These are phyloP conservation scores for Drosophila simulans DNA, from an alignment of 1,140 invertebrate genomes.

Conservation along the genomic window DNA sequence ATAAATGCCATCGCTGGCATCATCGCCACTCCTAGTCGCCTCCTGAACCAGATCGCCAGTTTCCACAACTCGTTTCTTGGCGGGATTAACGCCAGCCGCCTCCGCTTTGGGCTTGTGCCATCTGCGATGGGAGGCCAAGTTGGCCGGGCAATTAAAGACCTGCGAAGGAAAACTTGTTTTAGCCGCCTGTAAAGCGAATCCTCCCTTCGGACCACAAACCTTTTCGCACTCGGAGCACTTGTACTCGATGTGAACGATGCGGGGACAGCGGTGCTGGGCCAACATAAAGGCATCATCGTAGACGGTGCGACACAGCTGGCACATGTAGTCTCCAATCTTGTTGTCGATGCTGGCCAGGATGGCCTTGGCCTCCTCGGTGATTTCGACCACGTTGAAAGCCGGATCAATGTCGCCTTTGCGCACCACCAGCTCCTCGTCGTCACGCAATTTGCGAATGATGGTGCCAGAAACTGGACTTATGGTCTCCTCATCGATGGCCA, in stretches of 20 bases:
- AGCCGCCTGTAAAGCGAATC: constrained; percentile 42
- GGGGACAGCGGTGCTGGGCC: constrained; percentile 97
- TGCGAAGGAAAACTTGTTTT: constrained; percentile 17
- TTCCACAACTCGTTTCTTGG: constrained; percentile 65
- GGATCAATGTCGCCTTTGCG: constrained; percentile 97
- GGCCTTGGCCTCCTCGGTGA: constrained; percentile 97
- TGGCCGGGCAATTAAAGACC: constrained; percentile 99
- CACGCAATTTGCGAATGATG: constrained; percentile 92
- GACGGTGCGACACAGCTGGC: constrained; percentile 95
- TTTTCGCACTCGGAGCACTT: constrained; percentile 99
- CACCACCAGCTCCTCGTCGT: constrained; percentile 92
- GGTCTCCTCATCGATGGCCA: constrained; percentile 97
- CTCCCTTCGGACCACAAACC: constrained; percentile 43
- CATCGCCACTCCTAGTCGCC: constrained; percentile 36
- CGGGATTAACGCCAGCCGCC: constrained; percentile 28
- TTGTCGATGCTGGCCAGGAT: constrained; percentile 98
- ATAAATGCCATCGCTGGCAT: constrained; percentile 85
- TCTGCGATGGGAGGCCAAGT: constrained; percentile 97
- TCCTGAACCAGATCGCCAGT: constrained; percentile 53
- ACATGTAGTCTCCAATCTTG: constrained; percentile 97
- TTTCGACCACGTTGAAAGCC: constrained; percentile 97
- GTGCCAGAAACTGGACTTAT: constrained; percentile 99
- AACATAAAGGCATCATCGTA: constrained; percentile 98
- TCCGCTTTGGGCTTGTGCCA: constrained; percentile 95
- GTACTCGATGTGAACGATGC: constrained; percentile 99